Percentiles rank a stretch among this genome's conserved stretches.
These are phyloP conservation scores for Lycocorax pyrrhopterus DNA, from an alignment of 2,113 vertebrate species.

Conservation along the genomic window DNA sequence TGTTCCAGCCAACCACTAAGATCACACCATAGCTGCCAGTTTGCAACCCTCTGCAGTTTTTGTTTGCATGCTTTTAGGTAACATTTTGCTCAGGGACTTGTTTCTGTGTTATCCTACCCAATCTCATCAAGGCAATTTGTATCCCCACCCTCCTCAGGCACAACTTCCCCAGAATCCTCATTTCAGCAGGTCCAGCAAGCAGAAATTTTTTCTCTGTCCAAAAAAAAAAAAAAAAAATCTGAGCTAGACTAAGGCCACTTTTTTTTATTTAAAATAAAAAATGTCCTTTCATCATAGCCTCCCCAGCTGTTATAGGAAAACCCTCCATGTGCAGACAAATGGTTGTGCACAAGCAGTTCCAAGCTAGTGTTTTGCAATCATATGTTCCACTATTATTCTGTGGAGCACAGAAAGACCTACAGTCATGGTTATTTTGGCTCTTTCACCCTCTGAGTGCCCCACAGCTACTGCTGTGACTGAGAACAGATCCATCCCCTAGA, in stretches of 20 bases:
- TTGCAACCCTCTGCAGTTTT: background rate
- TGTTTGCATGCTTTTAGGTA: background rate
- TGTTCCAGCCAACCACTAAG: background rate
- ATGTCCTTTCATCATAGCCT: background rate
- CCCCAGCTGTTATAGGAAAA: background rate
- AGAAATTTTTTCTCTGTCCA: background rate
- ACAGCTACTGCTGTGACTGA: background rate
- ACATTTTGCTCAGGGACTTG: background rate
- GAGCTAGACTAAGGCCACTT: background rate
- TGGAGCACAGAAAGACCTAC: background rate
- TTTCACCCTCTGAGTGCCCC: background rate
- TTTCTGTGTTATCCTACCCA: background rate
- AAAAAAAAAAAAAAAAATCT: background rate
- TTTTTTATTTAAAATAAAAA: background rate
- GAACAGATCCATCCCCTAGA: background rate
- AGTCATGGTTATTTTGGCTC: background rate
- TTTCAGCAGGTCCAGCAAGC: background rate
- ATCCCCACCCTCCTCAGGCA: background rate
- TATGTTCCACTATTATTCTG: background rate
- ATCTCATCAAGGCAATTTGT: background rate
- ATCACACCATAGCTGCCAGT: background rate
- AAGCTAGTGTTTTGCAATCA: background rate
- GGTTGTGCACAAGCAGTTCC: background rate
- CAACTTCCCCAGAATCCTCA: background rate
- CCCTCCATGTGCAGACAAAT: background rate